These are phyloP conservation scores for Drosophila baimaii DNA, from an alignment of 1,140 invertebrate genomes.

Conservation along the genomic window DNA sequence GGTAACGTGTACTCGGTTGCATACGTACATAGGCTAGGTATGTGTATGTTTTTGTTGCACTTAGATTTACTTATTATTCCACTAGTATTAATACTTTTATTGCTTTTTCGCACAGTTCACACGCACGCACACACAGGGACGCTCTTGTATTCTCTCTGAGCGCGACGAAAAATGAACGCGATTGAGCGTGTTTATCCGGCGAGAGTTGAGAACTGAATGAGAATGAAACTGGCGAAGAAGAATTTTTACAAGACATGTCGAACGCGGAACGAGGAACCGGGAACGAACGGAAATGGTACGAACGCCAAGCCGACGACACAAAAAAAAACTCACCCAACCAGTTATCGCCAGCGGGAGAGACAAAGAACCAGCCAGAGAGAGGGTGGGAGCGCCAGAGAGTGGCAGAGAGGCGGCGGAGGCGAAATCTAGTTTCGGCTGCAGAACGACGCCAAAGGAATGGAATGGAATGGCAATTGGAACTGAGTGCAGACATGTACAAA, in stretches of 20 bases:
- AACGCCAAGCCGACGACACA: slow-evolving; percentile 37
- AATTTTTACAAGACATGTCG: slow-evolving; percentile 68
- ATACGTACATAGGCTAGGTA: slow-evolving; percentile 57
- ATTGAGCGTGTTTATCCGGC: slow-evolving; percentile 72
- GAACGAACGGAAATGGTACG: slow-evolving; percentile 39
- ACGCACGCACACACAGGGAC: slow-evolving; percentile 53
- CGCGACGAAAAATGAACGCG: slow-evolving; percentile 40
- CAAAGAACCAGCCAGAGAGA: slow-evolving; percentile 59
- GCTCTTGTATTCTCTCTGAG: slow-evolving; percentile 29
- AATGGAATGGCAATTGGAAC: slow-evolving; percentile 72
- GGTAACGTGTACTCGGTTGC: slow-evolving; percentile 23
- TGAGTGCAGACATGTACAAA: slow-evolving; percentile 37
- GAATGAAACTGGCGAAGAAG: slow-evolving; percentile 69
- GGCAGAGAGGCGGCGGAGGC: slow-evolving; percentile 46
- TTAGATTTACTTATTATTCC: slow-evolving; percentile 65
- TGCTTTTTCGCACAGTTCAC: slow-evolving; percentile 65
- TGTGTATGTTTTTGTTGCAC: slow-evolving; percentile 58
- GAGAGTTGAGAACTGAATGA: slow-evolving; percentile 77
- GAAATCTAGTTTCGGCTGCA: slow-evolving; percentile 77
- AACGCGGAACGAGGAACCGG: slow-evolving; percentile 39
- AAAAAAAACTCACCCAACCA: slow-evolving; percentile 78
- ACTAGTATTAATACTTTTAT: slow-evolving; percentile 80
- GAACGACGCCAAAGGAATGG: slow-evolving; percentile 55
- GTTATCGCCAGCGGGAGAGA: slow-evolving; percentile 60
- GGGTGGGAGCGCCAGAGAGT: slow-evolving; percentile 22